Evolutionary conservation across 2,113 vertebrate species (phyloP).

Genomic region (Takifugu bimaculatus): DNA sequence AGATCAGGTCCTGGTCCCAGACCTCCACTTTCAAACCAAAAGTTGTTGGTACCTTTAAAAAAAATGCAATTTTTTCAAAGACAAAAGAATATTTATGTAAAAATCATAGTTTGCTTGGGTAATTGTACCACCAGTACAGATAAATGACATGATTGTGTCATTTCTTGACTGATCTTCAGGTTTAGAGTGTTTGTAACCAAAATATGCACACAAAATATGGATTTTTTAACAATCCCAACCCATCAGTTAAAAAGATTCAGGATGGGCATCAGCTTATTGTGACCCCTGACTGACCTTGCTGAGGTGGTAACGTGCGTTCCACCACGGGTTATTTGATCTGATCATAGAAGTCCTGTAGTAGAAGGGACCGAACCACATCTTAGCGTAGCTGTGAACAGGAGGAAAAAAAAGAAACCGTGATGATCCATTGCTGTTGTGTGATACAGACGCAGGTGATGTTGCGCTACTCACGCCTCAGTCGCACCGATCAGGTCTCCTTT

Average conservation of each 20-base stretch:
- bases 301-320: slow-evolving; percentile 26
- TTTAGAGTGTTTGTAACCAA: no score
- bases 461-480: slow-evolving; percentile 13
- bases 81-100: neutral
- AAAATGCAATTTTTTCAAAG: neutral
- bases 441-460: neutral
- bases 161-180: no score
- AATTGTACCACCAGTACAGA: no score
- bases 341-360: neutral
- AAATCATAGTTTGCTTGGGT: neutral
- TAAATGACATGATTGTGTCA: neutral
- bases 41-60: slow-evolving; percentile 27
- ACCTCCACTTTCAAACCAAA: neutral
- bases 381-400: slow-evolving; percentile 15
- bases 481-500: neutral
- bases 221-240: no score
- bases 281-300: slow-evolving; percentile 21
- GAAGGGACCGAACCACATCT: slow-evolving; percentile 1
- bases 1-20: slow-evolving; percentile 9
- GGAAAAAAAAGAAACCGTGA: neutral
- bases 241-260: no score
- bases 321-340: neutral
- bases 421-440: no score
- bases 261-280: no score
- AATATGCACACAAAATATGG: no score